Evolutionary conservation across 2,797 vertebrate species (phyloP).

Genomic region (Bufotes viridis): DNA sequence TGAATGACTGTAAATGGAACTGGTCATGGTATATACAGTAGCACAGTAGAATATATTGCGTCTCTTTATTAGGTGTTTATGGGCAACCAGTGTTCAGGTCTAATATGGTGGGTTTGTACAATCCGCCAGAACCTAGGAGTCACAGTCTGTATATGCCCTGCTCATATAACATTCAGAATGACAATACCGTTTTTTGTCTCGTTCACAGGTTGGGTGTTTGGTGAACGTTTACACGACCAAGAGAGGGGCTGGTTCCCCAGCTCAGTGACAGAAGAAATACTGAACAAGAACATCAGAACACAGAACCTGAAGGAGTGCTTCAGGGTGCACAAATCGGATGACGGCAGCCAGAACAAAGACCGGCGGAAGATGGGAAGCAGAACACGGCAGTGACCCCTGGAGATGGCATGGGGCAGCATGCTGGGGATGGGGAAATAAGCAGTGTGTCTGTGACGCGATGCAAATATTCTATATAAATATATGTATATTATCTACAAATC

Average conservation of each 20-base stretch:
- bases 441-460: slow-evolving; percentile 56
- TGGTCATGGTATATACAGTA: neutral
- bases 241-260: slow-evolving; percentile 96
- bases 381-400: slow-evolving; percentile 75
- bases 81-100: neutral
- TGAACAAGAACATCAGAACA: slow-evolving; percentile 89
- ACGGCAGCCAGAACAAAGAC: slow-evolving; percentile 74
- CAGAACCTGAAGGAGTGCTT: slow-evolving; percentile 93
- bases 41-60: neutral
- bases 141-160: neutral
- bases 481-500: slow-evolving; percentile 60
- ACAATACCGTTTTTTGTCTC: neutral
- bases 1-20: neutral
- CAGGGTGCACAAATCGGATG: slow-evolving; percentile 89
- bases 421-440: slow-evolving; percentile 10
- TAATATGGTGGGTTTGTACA: neutral
- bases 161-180: neutral
- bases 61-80: too few species aligned
- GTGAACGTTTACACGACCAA: slow-evolving; percentile 91
- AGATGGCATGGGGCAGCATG: slow-evolving; percentile 42
- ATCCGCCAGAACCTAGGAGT: too few species aligned
- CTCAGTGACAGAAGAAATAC: slow-evolving; percentile 89
- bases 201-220: slow-evolving; percentile 91
- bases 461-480: slow-evolving; percentile 61
- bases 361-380: slow-evolving; percentile 80